Base-by-base conservation (phyloP, 2,888 invertebrate genomes). In the Falcaria lacertinaria region DNA sequence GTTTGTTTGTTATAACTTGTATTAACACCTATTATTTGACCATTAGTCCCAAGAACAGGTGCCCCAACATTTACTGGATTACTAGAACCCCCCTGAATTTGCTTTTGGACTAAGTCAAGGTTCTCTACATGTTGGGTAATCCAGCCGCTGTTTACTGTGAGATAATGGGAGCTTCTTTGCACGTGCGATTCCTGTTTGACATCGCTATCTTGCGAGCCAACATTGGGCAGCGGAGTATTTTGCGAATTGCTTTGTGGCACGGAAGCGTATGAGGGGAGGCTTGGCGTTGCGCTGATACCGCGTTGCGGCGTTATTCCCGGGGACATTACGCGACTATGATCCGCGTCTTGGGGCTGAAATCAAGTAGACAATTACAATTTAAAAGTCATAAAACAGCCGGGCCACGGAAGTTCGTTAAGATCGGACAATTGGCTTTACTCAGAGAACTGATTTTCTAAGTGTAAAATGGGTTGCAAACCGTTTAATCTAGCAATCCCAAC, bases 11-110 rank as follows among this genome's bases (percentile, higher is more conserved):
- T 71, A 48, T 68, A 79, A 11, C 79, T 76, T 22, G 90, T 89
- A 60, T 91, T 91, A 6, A 92, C 85, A 32, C 91, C 91, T 43
- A 92, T 91, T 39, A 92, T 83, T 71, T 92, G 92, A 34, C 92
- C 92, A 52, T 91, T 91, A 0, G 91, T 90, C 7, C 91, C 91
- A 44, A 91, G 69, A 32, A 92, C 82, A 2, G 87, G 86, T 49
- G 84, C 54, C 19, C 86, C 85, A 2, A 77, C 70, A 43, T 76
- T 77, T 1, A 62, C 47, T 28, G 67, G 50, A 36, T 58, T 60
- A 25, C 69, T 45, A 32, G 65, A 39, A 11, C 28, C 11, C 3
- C 59, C 42, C 40, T 64, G 69, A 39, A 49, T 70, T 11, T 65
- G 60, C 51, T 81, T 81, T 44, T 80, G 82, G 32, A 61, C 65